These are phyloP conservation scores for Peribatodes rhomboidaria DNA, from an alignment of 2,888 invertebrate species.

Conservation along the genomic window DNA sequence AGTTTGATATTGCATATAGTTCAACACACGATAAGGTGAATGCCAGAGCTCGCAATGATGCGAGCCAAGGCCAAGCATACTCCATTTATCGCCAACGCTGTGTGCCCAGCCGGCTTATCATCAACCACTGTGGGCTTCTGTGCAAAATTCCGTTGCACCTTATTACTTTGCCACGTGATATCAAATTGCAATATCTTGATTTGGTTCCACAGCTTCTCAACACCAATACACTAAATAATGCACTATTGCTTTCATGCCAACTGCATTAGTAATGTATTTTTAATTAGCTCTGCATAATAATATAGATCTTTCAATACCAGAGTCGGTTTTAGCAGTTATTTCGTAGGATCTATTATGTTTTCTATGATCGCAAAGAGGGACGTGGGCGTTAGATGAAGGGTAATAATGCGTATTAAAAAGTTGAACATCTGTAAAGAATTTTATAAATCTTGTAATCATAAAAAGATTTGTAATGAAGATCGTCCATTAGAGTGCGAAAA, in stretches of 20 bases:
- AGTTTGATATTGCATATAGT: conserved; percentile 69
- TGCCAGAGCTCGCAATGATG: conserved; percentile 69
- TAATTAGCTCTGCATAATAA: conserved; percentile 23
- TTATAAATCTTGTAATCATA: conserved; percentile 38
- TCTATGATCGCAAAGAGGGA: conserved; percentile 12
- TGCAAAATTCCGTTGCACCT: conserved; percentile 22
- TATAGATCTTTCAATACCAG: not conserved
- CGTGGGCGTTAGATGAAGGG: conserved; percentile 13
- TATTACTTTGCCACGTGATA: conserved; percentile 13
- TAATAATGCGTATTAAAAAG: conserved; percentile 31
- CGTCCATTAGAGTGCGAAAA: conserved; percentile 34
- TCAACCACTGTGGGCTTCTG: conserved; percentile 8
- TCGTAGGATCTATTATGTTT: not conserved
- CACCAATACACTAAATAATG: conserved; percentile 2
- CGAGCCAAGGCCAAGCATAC: conserved; percentile 75
- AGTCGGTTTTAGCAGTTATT: not conserved
- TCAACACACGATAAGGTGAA: conserved; percentile 85
- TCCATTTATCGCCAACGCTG: conserved; percentile 39
- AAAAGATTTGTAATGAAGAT: conserved; percentile 26
- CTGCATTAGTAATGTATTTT: conserved; percentile 13
- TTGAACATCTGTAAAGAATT: conserved; percentile 25
- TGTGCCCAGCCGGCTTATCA: conserved; percentile 20
- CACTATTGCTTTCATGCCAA: conserved; percentile 24
- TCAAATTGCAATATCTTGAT: conserved; percentile 12
- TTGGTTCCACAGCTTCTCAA: conserved; percentile 10